phyloP scores from a whole-genome alignment of 2,797 vertebrate genomes.

The Pangasius mekongensis region DNA sequence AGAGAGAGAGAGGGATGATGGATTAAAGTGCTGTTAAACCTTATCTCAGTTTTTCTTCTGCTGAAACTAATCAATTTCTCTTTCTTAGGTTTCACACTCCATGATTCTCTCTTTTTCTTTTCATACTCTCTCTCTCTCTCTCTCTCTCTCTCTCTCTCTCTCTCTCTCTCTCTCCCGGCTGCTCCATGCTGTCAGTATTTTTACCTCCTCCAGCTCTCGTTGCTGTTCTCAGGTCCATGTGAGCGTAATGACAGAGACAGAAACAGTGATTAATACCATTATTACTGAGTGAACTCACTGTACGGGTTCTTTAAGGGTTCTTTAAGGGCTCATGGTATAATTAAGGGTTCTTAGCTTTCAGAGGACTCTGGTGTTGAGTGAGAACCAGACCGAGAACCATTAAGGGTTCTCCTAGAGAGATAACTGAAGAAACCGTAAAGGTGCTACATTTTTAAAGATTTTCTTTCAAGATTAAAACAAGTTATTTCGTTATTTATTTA shows the following conservation, averaged over 20 bases:
- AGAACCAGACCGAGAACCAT: neutral
- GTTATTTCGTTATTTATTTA: accelerated
- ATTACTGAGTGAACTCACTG: neutral
- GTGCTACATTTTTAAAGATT: neutral
- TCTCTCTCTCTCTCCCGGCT: neutral
- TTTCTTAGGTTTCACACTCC: neutral
- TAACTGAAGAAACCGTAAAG: neutral
- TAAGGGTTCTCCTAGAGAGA: neutral
- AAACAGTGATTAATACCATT: constrained; percentile 4
- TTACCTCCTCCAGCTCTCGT: constrained; percentile 71
- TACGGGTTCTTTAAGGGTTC: no score
- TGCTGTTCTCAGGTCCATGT: constrained; percentile 62
- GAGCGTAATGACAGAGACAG: neutral
- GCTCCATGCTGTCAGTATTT: neutral
- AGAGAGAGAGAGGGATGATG: neutral
- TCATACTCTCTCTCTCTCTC: neutral
- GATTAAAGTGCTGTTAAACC: neutral
- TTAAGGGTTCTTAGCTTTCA: neutral
- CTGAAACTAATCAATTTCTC: neutral
- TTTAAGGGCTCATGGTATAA: no score
- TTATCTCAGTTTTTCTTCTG: neutral
- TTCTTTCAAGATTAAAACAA: neutral
- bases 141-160: neutral
- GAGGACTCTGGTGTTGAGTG: neutral
- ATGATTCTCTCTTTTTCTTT: neutral